phyloP scores from a whole-genome alignment of 2,797 vertebrate species.

The Sciurus carolinensis region DNA sequence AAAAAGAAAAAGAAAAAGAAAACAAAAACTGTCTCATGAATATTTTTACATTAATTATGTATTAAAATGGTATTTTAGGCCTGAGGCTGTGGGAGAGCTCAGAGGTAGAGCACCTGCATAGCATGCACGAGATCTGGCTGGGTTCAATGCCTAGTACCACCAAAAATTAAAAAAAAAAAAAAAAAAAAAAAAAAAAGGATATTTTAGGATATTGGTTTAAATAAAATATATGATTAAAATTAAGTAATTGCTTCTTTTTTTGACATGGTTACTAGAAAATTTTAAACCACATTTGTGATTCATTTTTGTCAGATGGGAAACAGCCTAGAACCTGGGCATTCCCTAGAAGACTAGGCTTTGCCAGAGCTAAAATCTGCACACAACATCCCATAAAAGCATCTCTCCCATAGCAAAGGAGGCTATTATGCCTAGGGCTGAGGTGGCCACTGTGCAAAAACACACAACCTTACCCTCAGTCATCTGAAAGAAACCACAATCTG shows the following conservation, averaged over 20 bases:
- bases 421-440: background rate
- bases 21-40: background rate
- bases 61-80: background rate
- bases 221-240: background rate
- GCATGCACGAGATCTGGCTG: background rate
- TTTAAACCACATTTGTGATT: background rate
- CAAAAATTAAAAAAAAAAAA: too few relatives aligned
- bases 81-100: background rate
- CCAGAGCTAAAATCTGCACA: background rate
- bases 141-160: background rate
- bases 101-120: background rate
- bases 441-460: background rate
- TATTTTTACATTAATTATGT: background rate
- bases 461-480: background rate
- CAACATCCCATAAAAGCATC: background rate
- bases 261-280: background rate
- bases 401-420: background rate
- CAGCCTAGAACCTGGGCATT: background rate
- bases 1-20: background rate
- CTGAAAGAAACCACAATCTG: background rate
- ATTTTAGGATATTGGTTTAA: background rate
- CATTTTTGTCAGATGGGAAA: background rate
- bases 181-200: background rate
- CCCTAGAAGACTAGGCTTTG: background rate
- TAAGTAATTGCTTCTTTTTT: constrained; percentile 18